Conservation (phyloP, 2,888 invertebrate genomes). For the Cheilosia grossa region DNA sequence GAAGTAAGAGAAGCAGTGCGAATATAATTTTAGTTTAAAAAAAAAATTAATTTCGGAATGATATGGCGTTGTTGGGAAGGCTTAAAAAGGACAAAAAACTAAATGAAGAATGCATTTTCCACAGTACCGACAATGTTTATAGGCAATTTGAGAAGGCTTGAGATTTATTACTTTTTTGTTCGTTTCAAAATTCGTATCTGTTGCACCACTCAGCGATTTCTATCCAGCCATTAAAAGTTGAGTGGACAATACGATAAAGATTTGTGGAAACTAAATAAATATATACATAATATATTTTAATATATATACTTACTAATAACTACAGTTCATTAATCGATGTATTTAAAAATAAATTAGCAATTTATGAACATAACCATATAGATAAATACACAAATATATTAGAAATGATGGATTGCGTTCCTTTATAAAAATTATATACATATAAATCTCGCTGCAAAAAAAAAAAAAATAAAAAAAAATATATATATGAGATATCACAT, state of each 20-base stretch:
- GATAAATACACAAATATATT: conserved; percentile 17
- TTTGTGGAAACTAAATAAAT: background rate
- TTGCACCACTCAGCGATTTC: conserved; percentile 67
- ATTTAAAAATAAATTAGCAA: conserved; percentile 41
- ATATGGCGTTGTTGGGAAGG: conserved; percentile 23
- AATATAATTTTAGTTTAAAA: conserved; percentile 17
- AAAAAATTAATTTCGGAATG: conserved; percentile 22
- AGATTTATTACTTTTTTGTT: conserved; percentile 14
- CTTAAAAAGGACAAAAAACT: conserved; percentile 7
- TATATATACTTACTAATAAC: conserved; percentile 31
- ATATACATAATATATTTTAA: too few relatives aligned
- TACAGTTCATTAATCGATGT: conserved; percentile 68
- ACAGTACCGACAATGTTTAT: conserved; percentile 11
- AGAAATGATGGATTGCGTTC: background rate
- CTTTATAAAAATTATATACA: background rate
- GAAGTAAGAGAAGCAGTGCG: conserved; percentile 65
- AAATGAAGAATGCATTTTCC: background rate
- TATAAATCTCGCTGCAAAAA: background rate
- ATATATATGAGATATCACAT: conserved; percentile 29
- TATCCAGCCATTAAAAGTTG: conserved; percentile 71
- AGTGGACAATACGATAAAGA: conserved; percentile 57
- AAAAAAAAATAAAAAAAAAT: background rate
- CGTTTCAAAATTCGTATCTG: conserved; percentile 39
- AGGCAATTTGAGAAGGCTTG: conserved; percentile 43
- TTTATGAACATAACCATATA: background rate